Base-by-base conservation (phyloP, 2,888 invertebrate species). In the Euplagia quadripunctaria region DNA sequence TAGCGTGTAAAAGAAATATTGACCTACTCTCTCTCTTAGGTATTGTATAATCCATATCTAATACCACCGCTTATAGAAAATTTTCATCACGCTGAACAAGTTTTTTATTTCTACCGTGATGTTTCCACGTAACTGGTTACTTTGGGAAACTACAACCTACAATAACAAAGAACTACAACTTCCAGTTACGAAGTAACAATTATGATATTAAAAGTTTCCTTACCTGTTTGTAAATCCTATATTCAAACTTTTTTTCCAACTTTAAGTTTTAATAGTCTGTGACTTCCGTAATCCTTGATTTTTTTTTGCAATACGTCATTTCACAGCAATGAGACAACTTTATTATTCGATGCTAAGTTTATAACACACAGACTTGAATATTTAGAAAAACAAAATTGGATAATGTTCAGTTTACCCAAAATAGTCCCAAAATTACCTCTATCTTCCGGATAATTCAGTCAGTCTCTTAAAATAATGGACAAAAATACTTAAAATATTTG, bases 41-140 rank as follows among this genome's bases (percentile, higher is more conserved):
- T 73, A 65, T 73, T 73, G 70, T 70, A 67, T 67, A 73, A 73
- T 52, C 52, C n/a, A 52, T 67, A 42, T 61, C 64, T 61, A 31
- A 31, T 64, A 55, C 69, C 58, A 70, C 64, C 31, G 49, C 4
- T 66, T 31, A 63, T 31, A 65, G 61, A 66, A 61, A 70, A 52
- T 31, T 61, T 66, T 70, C 31, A 66, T 49, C 52, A n/a, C 17
- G 46, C 16, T 42, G 65, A 65, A 61, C 69, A 69, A 69, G 58
- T 31, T 69, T 70, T 31, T 31, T 31, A 31, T 64, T 68, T 73
- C 70, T 73, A 51, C 51, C 73, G 31, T 66, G 61, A 20, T 16
- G 14, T 42, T 68, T 49, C 43, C 31, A 66, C 49, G n/a, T 58
- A 65, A 65, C 55, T 64, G 46, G 16, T 64, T 51, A 51, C 42